These are phyloP conservation scores for Butorides virescens DNA, from an alignment of 2,113 vertebrate species.

Conservation along the genomic window DNA sequence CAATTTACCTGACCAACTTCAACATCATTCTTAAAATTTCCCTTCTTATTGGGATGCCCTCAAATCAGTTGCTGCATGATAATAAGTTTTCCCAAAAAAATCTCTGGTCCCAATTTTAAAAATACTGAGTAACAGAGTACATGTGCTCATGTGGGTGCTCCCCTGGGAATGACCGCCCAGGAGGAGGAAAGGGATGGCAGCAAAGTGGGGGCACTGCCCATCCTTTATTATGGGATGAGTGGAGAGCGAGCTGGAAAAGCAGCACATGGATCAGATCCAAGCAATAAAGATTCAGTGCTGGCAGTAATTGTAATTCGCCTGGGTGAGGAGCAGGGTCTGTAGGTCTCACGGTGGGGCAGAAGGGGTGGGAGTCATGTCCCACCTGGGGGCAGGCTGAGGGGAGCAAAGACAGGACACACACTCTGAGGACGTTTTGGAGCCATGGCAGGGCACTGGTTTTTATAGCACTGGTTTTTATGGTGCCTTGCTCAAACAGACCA, in stretches of 20 bases:
- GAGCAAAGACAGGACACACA: background rate
- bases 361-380: background rate
- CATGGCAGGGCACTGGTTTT: background rate
- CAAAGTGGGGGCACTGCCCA: background rate
- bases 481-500: background rate
- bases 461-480: background rate
- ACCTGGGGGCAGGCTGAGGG: background rate
- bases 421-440: background rate
- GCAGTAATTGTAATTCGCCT: background rate
- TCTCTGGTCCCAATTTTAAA: background rate
- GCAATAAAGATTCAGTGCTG: background rate
- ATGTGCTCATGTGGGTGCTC: rapidly evolving
- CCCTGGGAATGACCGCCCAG: background rate
- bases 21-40: background rate
- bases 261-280: background rate
- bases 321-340: background rate
- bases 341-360: background rate
- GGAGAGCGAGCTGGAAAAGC: background rate
- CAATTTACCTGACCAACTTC: background rate
- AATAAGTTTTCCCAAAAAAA: background rate
- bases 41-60: background rate
- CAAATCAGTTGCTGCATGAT: background rate
- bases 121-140: background rate
- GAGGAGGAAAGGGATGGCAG: background rate
- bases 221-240: background rate